Base-by-base conservation (phyloP, 2,888 invertebrate species). In the Hermaeophaga mercurialis region DNA sequence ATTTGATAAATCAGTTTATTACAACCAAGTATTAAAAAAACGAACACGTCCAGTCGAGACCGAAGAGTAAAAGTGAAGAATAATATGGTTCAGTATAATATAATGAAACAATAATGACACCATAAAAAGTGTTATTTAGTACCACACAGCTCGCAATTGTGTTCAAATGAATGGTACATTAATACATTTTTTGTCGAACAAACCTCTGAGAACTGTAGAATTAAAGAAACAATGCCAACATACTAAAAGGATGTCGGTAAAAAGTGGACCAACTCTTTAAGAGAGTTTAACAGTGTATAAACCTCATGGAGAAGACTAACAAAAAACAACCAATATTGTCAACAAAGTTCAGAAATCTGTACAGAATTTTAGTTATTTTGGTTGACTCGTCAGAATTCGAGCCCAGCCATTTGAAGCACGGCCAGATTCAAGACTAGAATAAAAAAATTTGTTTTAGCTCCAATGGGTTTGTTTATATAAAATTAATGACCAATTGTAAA, bases 151-250 rank as follows among this genome's bases (percentile, higher is more conserved):
- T 69, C 58, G 73, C 73, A 70, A 74, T 75, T 75, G 73, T 74
- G 71, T 74, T 73, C 65, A 73, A 74, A 74, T 74, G 74, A 73
- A 74, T 73, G 72, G 72, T 71, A 70, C 73, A 73, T 73, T 73
- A 73, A 73, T 73, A 66, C 62, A 65, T 69, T 73, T 74, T 73
- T 74, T 73, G 66, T 59, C 48, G 58, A 56, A 64, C 63, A 68
- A 67, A 66, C 67, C 70, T 74, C 73, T 66, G 69, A 71, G 73
- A 73, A 75, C 70, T 69, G 70, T 65, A 67, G 70, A 73, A 73
- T 71, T 70, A 12, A 70, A 71, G 69, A 68, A 71, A 70, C 73
- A 71, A 73, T 71, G 70, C 68, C 63, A 60, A 69, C 66, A 71
- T 67, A 67, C 67, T 66, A 60, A 64, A 65, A 66, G 66, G 68